Base-by-base conservation (phyloP, 2,797 vertebrate species). In the Petrocephalus sullivani region DNA sequence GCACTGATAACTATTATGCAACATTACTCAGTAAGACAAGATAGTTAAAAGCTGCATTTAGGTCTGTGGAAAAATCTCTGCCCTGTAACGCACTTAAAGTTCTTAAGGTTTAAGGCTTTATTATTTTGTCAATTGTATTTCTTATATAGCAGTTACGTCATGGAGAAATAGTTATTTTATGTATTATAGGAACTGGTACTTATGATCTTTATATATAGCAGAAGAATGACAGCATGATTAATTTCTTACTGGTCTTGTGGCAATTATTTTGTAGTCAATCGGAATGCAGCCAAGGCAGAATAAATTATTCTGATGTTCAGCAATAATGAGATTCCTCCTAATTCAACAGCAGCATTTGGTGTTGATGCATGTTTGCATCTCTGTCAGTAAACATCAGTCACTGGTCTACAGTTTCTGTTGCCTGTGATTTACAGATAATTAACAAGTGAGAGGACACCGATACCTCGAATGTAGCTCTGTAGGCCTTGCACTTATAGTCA, bases 241-340 rank as follows among this genome's bases (percentile, higher is more conserved):
- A 83, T 83, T 83, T 54, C 81, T 83, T 83, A 53, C 81, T 51
- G 46, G 81, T 83, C n/a, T 83, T 9, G n/a, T 46, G 4, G 21
- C 81, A 83, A 83, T 83, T 83, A 83, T 83, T 53, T 83, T 7
- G 21, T 83, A 21, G 81, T 46, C 1, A 49, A 46, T 54, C 9
- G n/a, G 49, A 23, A 51, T 83, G 49, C 81, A 53, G 19, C 81
- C 49, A 83, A 51, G 81, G 46, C 81, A 83, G 81, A 83, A 54
- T 83, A 54, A 83, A 54, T 54, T 83, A 83, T 83, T 21, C 46
- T 54, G n/a, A 83, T 83, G 46, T 83, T n/a, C 81, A 83, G 46
- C n/a, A 83, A 53, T 83, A 83, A 83, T 83, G 81, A 83, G 81
- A 51, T 53, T 83, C 10, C 81, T 53, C 49, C n/a, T 83, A 83